phyloP scores from a whole-genome alignment of 2,888 invertebrate species.

The Lepidonotus clava region DNA sequence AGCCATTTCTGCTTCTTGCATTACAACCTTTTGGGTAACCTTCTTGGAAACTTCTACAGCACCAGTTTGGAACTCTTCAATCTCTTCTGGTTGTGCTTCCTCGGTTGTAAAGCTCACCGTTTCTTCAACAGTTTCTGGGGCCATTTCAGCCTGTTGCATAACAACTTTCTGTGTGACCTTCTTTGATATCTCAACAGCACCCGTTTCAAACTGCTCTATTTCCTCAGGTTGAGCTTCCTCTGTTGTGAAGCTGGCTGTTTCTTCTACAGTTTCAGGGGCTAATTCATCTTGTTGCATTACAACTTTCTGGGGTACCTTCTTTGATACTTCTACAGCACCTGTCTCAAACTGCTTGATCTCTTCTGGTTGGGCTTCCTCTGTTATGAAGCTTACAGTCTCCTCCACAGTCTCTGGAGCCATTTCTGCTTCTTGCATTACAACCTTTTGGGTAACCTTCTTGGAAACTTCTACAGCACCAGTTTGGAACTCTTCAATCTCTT shows the following conservation, averaged over 20 bases:
- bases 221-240: slow-evolving; percentile 30
- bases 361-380: not conserved
- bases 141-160: slow-evolving; percentile 47
- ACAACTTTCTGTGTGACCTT: slow-evolving; percentile 11
- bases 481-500: not conserved
- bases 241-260: slow-evolving; percentile 44
- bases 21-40: slow-evolving; percentile 11
- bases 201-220: not conserved
- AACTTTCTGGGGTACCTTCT: slow-evolving; percentile 25
- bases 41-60: not conserved
- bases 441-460: not conserved
- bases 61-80: not conserved
- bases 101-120: slow-evolving; percentile 30
- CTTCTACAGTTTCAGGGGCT: slow-evolving; percentile 38
- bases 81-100: slow-evolving; percentile 16
- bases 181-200: slow-evolving; percentile 46
- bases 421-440: not conserved
- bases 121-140: slow-evolving; percentile 34
- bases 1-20: slow-evolving; percentile 14
- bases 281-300: slow-evolving; percentile 7
- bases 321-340: not conserved
- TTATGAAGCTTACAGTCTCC: not conserved
- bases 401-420: not conserved
- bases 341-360: not conserved
- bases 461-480: not conserved